Evolutionary conservation across 2,888 invertebrate species (phyloP).

Genomic region (Xanthorhoe spadicearia): DNA sequence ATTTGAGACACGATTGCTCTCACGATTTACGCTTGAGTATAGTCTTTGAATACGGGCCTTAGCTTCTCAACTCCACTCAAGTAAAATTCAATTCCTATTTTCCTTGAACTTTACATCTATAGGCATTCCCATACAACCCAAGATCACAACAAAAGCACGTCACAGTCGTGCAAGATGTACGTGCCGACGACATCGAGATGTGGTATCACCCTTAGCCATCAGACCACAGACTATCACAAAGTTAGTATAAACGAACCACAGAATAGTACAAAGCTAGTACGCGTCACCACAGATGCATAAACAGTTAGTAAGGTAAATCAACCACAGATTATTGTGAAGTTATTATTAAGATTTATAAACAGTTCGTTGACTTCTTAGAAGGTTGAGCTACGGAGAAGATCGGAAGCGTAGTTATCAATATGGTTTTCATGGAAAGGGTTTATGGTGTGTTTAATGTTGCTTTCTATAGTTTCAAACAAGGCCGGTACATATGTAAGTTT

Average conservation of each 20-base stretch:
- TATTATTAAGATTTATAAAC: neutral
- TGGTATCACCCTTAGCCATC: conserved; percentile 48
- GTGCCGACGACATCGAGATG: conserved; percentile 60
- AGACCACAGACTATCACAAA: conserved; percentile 13
- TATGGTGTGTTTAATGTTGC: conserved; percentile 4
- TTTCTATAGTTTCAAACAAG: neutral
- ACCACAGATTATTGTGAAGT: neutral
- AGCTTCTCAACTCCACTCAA: neutral
- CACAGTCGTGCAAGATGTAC: conserved; percentile 47
- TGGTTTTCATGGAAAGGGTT: conserved; percentile 30
- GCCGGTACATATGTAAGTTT: neutral
- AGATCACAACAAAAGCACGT: conserved; percentile 29
- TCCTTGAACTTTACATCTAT: neutral
- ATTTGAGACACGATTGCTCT: no score
- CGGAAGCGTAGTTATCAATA: conserved; percentile 28
- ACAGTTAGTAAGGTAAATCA: conserved; percentile 14
- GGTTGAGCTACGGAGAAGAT: conserved; percentile 44
- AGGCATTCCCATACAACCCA: conserved; percentile 20
- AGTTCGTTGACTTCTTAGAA: conserved; percentile 55
- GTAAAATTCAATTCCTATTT: neutral
- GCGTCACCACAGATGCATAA: neutral
- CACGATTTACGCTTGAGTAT: no score
- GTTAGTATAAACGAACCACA: conserved; percentile 12
- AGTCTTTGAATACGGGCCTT: no score
- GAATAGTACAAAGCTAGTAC: conserved; percentile 7